These are phyloP conservation scores for Pogonophryne albipinna DNA, from an alignment of 2,797 vertebrate genomes.

Conservation along the genomic window DNA sequence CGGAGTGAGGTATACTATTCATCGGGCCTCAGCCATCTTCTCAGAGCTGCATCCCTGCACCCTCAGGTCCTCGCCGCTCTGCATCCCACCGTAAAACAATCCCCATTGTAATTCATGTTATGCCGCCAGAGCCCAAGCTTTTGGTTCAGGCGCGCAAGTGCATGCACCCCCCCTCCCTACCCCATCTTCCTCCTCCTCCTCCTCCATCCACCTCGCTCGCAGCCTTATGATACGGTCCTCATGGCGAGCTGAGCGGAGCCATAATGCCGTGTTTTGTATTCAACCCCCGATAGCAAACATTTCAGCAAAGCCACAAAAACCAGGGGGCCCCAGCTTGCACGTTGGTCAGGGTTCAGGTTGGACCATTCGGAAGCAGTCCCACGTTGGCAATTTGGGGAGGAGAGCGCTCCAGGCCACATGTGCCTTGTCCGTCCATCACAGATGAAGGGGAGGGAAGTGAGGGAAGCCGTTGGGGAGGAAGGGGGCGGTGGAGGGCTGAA, in stretches of 20 bases:
- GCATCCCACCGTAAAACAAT: slow-evolving; percentile 64
- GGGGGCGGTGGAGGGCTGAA: slow-evolving; percentile 11
- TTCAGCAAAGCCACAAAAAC: slow-evolving; percentile 57
- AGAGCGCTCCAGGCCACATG: slow-evolving; percentile 66
- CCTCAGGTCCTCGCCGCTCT: slow-evolving; percentile 64
- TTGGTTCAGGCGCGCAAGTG: slow-evolving; percentile 41
- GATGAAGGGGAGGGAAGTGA: slow-evolving; percentile 39
- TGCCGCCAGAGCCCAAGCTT: slow-evolving; percentile 59
- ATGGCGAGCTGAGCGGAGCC: slow-evolving; percentile 54
- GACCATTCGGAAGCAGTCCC: slow-evolving; percentile 61
- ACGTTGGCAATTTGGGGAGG: slow-evolving; percentile 58
- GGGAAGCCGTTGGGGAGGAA: neutral
- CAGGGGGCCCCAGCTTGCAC: slow-evolving; percentile 40
- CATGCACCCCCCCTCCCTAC: neutral
- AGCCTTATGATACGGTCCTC: slow-evolving; percentile 62
- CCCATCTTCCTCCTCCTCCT: too few species aligned
- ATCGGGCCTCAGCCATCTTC: slow-evolving; percentile 64
- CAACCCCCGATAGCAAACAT: slow-evolving; percentile 55
- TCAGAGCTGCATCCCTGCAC: slow-evolving; percentile 56
- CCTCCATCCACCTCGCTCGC: slow-evolving; percentile 17
- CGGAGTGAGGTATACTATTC: slow-evolving; percentile 67
- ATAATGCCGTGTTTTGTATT: slow-evolving; percentile 75
- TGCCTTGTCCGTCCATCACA: slow-evolving; percentile 53
- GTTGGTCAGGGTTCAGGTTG: slow-evolving; percentile 68
- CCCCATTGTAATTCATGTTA: slow-evolving; percentile 75